Evolutionary conservation across 2,888 invertebrate genomes (phyloP).

Genomic region (Chymomyza procnemis): DNA sequence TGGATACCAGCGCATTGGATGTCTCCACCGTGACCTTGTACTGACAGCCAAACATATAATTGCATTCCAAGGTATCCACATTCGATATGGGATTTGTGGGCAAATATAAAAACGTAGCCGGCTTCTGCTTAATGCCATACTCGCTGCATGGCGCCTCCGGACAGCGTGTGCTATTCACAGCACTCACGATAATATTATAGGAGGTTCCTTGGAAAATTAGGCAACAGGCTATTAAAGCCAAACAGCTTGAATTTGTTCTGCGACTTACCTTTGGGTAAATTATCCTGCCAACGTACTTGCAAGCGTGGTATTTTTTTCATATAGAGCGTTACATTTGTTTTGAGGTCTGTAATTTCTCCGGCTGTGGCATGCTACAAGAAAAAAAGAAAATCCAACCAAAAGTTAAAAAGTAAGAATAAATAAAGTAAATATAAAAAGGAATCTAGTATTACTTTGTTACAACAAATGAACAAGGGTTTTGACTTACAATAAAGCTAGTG

Average conservation of each 20-base stretch:
- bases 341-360: conserved; percentile 51
- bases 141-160: conserved; percentile 68
- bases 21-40: conserved; percentile 74
- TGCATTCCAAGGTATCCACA: conserved; percentile 71
- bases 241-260: background rate
- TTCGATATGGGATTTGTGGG: conserved; percentile 60
- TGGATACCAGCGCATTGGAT: conserved; percentile 58
- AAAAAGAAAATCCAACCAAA: no score
- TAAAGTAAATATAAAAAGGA: background rate
- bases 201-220: conserved; percentile 63
- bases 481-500: no score
- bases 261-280: conserved; percentile 63
- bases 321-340: conserved; percentile 53
- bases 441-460: no score
- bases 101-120: conserved; percentile 40
- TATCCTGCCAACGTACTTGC: conserved; percentile 74
- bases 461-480: no score
- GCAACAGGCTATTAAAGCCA: background rate
- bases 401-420: background rate
- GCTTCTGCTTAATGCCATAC: conserved; percentile 62
- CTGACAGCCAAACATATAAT: conserved; percentile 72
- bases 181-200: conserved; percentile 70
- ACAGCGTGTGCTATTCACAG: conserved; percentile 63
- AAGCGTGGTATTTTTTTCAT: conserved; percentile 62
- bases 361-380: background rate